Conservation (phyloP, 2,113 vertebrate species). For the Hucho hucho region DNA sequence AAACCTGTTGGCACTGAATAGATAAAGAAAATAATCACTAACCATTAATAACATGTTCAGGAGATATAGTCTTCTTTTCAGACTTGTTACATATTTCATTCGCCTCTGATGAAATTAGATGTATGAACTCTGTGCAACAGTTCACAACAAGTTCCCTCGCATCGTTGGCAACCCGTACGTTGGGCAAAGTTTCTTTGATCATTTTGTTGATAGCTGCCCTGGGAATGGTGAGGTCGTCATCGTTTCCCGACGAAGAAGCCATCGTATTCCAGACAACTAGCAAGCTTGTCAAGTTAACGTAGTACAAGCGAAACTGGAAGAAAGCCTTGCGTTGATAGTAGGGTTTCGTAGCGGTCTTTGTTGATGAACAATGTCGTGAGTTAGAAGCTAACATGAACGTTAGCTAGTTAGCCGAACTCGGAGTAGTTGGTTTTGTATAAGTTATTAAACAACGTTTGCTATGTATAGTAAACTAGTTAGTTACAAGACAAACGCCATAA, state of each 20-base stretch:
- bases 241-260: conserved; percentile 97
- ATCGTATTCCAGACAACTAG: conserved; percentile 62
- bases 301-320: background rate
- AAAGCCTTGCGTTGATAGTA: background rate
- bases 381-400: background rate
- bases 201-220: conserved; percentile 99
- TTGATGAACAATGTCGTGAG: background rate
- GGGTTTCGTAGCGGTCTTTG: background rate
- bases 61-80: conserved; percentile 98
- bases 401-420: background rate
- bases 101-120: conserved; percentile 96
- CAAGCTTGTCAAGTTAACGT: background rate
- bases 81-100: conserved; percentile 99
- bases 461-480: too few species aligned
- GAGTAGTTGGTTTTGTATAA: too few species aligned
- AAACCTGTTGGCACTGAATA: too few species aligned
- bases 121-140: conserved; percentile 99
- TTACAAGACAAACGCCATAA: background rate
- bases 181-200: conserved; percentile 98
- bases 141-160: conserved; percentile 97
- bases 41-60: conserved; percentile 98
- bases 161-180: conserved; percentile 96
- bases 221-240: conserved; percentile 97
- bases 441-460: too few species aligned
- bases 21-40: conserved; percentile 34